phyloP scores from a whole-genome alignment of 2,113 vertebrate genomes.

The Dendrocopos noguchii region DNA sequence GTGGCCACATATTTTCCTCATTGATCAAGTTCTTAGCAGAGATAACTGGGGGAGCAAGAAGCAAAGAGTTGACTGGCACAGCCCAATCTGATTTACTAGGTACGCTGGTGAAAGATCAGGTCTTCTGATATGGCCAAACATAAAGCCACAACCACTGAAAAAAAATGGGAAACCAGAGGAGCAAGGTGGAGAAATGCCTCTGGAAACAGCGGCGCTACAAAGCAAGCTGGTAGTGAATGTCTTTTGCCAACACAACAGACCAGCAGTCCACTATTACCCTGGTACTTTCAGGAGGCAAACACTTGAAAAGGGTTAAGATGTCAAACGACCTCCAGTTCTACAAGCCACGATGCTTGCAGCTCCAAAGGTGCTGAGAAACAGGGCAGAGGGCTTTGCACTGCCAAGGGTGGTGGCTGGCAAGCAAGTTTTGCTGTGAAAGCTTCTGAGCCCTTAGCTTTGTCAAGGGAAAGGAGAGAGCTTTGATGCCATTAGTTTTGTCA shows the following conservation, averaged over 20 bases:
- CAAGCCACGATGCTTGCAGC: neutral
- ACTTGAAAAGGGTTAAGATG: neutral
- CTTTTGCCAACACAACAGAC: rapidly evolving
- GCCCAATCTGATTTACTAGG: neutral
- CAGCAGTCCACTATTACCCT: rapidly evolving
- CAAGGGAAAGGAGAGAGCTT: neutral
- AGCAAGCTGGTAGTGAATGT: neutral
- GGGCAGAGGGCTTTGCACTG: neutral
- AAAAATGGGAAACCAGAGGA: neutral
- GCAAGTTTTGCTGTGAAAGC: neutral
- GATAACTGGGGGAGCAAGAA: neutral
- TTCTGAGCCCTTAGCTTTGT: neutral
- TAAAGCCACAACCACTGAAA: neutral
- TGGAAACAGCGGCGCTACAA: neutral
- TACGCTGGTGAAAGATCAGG: neutral
- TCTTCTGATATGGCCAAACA: neutral
- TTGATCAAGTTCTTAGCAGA: neutral
- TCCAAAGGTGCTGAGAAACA: neutral
- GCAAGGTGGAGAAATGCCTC: rapidly evolving
- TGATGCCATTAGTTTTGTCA: neutral
- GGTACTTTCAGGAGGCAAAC: neutral
- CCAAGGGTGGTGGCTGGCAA: neutral
- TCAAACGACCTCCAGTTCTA: neutral
- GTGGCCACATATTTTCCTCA: neutral
- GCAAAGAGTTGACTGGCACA: neutral